Base-by-base conservation (phyloP, 2,113 vertebrate genomes). In the Emydocephalus ijimae region DNA sequence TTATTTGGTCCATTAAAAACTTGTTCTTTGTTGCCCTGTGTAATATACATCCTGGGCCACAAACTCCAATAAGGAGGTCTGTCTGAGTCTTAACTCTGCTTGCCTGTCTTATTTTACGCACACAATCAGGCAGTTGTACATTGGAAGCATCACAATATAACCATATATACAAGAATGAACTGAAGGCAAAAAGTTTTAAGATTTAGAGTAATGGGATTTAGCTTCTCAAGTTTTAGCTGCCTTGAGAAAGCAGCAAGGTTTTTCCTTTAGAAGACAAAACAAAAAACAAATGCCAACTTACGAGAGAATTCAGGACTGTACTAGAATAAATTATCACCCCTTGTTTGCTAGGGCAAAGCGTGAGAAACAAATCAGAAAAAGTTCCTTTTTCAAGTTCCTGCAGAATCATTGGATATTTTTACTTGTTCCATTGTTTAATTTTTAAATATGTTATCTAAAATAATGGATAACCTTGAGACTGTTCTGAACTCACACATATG, bases 61-160 rank as follows among this genome's bases (percentile, higher is more conserved):
- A 43, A 24, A 12, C 15, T 88, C 23, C 20, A 29, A 85, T 93
- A 87, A 87, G 55, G 4, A 85, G 74, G 64, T 55, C 81, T 64
- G 56, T 29, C 24, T 14, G n/a, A 64, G 48, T 21, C 29, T 23
- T 90, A 87, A 90, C 2, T 26, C 74, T 21, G 52, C 43, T 24
- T 85, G 69, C 43, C 88, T n/a, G 15, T 64, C 92, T 93, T 56
- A 90, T 48, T 92, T 92, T 55, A 87, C 52, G 69, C 26, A 86
- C 26, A 20, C 52, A 2, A 34, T 21, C 52, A 55, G 54, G 6
- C 54, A 89, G 54, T 24, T 50, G 88, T 23, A 61, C 48, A 20
- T 43, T 52, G 64, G 87, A 69, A 90, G 86, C n/a, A 50, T n/a
- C 48, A 52, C 14, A 50, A 56, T 55, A 85, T 45, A 52, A 45